A percentile compares a stretch with the other conserved stretches of the same genome.
Conservation (phyloP, 2,888 invertebrate genomes). For the Sycophila texana region DNA sequence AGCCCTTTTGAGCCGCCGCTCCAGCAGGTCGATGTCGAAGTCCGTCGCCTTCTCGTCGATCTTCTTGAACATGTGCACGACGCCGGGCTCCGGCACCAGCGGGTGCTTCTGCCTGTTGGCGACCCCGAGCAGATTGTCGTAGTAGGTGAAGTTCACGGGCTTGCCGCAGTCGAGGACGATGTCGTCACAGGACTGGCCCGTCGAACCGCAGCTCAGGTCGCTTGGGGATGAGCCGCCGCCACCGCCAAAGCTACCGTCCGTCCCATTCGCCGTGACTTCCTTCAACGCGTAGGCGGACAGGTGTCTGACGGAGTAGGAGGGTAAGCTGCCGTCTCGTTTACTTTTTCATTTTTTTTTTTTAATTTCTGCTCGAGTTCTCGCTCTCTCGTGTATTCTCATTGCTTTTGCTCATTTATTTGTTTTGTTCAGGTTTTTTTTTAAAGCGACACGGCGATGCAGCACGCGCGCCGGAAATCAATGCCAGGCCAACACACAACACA, state of each 20-base stretch:
- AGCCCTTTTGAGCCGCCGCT: slow-evolving; percentile 85
- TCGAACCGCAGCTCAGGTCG: slow-evolving; percentile 51
- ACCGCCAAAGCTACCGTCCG: slow-evolving; percentile 58
- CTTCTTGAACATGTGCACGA: slow-evolving; percentile 86
- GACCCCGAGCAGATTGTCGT: slow-evolving; percentile 91
- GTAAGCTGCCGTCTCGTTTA: not conserved
- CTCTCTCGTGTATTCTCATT: not conserved
- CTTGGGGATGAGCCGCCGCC: slow-evolving; percentile 45
- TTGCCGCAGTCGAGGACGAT: slow-evolving; percentile 88
- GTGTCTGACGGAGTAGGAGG: slow-evolving; percentile 67
- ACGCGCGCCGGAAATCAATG: slow-evolving; percentile 43
- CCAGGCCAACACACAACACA: slow-evolving; percentile 74
- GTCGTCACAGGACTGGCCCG: slow-evolving; percentile 77
- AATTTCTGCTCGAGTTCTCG: not conserved
- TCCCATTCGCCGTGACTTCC: slow-evolving; percentile 67
- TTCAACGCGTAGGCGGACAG: slow-evolving; percentile 71
- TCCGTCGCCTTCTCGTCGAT: slow-evolving; percentile 80
- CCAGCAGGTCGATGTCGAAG: slow-evolving; percentile 85
- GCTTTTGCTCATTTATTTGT: slow-evolving; percentile 1
- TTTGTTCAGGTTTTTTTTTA: not conserved
- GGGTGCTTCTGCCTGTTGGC: slow-evolving; percentile 89
- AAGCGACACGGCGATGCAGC: not conserved
- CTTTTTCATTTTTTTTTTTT: not conserved
- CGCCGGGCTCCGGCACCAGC: slow-evolving; percentile 88
- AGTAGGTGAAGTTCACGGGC: slow-evolving; percentile 91